Conservation (phyloP, 2,888 invertebrate genomes). For the Polymixis lichenea region DNA sequence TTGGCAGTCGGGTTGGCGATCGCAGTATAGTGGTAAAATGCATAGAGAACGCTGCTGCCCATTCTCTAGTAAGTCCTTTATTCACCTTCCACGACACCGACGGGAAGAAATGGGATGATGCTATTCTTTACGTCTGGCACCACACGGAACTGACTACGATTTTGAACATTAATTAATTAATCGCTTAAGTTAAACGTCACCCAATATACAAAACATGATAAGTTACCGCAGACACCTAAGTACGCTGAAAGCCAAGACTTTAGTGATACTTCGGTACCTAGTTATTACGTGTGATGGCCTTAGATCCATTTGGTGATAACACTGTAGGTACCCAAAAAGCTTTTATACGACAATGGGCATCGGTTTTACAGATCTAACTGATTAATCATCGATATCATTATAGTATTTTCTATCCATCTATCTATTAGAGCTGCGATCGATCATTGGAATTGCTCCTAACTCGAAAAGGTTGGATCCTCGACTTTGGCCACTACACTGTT, state of each 20-base stretch:
- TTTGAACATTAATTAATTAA: not conserved
- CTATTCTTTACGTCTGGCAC: too few relatives aligned
- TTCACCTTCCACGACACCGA: too few relatives aligned
- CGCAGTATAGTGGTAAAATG: too few relatives aligned
- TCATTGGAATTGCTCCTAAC: not conserved
- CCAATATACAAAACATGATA: not conserved
- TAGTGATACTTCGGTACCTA: not conserved
- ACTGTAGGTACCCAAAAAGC: not conserved
- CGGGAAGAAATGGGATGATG: too few relatives aligned
- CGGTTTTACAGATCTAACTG: not conserved
- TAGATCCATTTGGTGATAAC: not conserved
- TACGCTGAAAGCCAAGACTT: too few relatives aligned
- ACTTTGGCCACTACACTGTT: not conserved
- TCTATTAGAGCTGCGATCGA: not conserved
- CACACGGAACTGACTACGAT: too few relatives aligned
- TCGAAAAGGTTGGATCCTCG: constrained; percentile 11
- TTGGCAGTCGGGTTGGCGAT: too few relatives aligned
- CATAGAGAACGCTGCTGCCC: too few relatives aligned
- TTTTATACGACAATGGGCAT: constrained; percentile 8
- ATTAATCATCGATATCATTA: not conserved
- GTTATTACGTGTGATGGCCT: not conserved
- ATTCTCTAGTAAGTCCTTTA: too few relatives aligned
- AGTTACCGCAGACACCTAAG: too few relatives aligned
- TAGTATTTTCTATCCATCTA: not conserved
- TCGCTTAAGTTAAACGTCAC: not conserved